Base-by-base conservation (phyloP, 2,797 vertebrate species). In the Phoeniculus purpureus region DNA sequence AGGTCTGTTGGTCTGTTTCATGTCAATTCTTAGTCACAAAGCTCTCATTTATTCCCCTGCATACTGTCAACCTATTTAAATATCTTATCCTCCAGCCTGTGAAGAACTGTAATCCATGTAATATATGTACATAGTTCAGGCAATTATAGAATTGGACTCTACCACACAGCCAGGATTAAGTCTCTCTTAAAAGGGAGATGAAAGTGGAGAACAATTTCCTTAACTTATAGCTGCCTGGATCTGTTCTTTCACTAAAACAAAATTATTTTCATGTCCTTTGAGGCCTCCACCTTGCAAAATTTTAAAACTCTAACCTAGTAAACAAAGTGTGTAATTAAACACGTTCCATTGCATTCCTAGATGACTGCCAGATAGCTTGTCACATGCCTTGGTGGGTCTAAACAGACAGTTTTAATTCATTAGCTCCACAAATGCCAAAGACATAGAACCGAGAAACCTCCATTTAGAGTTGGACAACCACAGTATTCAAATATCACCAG, bases 401-500 rank as follows among this genome's bases (percentile, higher is more conserved):
- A 85, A 55, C 2, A 59, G 29, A 56, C 13, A 26, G 27, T 81
- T 85, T 68, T 65, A 21, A 56, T 81, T 79, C 4, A 2, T 70
- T 80, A 71, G 26, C 59, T 84, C 27, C 60, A 76, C 89, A 93
- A 93, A n/a, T n/a, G 34, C 15, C n/a, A 85, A 62, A 81, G 54
- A 47, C 56, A 60, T 22, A 67, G 40, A 87, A 83, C 9, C 50
- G 51, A 82, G 0, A 12, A 10, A 89, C 14, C 56, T 85, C 26
- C 56, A 45, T 47, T 54, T 79, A 79, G 14, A 81, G 26, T 3
- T 27, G 34, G n/a, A 83, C 62, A 85, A 62, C 62, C 17, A 72
- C 1, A 64, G 17, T 67, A 40, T 10, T 58, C 80, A 93, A 75
- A 66, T n/a, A 78, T 34, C 12, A 73, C 25, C 45, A 70, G 40